Evolutionary conservation across 2,888 invertebrate species (phyloP), one percentile per base, ranked within the genome.

Genomic region (Morpho deidamia): DNA sequence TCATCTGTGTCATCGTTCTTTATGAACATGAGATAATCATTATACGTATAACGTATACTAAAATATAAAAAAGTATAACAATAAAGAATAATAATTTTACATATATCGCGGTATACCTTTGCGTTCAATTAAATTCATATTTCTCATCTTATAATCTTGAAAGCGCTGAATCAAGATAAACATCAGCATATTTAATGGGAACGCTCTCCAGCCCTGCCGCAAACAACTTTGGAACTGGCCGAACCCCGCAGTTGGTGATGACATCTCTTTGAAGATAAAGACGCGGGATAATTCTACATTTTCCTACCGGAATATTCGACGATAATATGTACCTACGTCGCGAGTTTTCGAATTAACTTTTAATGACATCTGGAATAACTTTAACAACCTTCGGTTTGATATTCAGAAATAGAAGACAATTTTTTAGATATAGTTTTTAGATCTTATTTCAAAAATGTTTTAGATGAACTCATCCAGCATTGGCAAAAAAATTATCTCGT

Each of bases 221-320:
- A 77, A 84, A 83, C 80, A 82, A 84, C 78, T 85, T 87, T 78
- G 78, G 77, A 82, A 85, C 81, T 82, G 83, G 78, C 76, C 84
- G 71, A 68, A 70, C 72, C 70, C 69, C 74, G 75, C 81, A 80
- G 79, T 78, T 87, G 88, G 75, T 72, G 75, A 79, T 84, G 88
- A 87, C 88, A 83, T 89, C 85, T 82, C 88, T 88, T 89, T 88
- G 88, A 88, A 85, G 87, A 88, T 88, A 83, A 84, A 84, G 87
- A 83, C 76, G 80, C 74, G 67, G 86, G 83, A 85, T 88, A 88
- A 88, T 86, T 89, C 84, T 78, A 81, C 83, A 84, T 88, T 85
- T 85, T 87, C 86, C 73, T 80, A 70, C 76, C 70, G 71, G 76
- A 77, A 81, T 76, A 73, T 56, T 76, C 74, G 70, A 71, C 74